Base-by-base conservation (phyloP, 2,888 invertebrate species). In the Caenorhabditis sp. region DNA sequence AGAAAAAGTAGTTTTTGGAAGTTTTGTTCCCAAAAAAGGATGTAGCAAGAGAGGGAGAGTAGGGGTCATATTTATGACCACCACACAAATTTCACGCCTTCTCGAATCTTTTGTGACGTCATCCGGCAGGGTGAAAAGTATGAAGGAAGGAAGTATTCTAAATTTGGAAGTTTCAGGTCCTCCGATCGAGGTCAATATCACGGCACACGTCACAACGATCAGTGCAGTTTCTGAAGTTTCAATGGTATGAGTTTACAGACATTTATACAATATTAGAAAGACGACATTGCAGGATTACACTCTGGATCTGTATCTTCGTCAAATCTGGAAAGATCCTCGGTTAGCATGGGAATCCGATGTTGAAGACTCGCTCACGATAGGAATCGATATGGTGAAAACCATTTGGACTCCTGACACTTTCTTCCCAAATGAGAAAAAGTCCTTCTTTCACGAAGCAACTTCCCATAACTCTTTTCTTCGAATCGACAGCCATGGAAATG, bases 361-460 rank as follows among this genome's bases (percentile, higher is more conserved):
- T 8, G 82, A 86, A 54, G 82, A 79, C 44, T 87, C 85, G 1
- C 49, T 87, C 51, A 87, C 86, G 26, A 85, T 86, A 44, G 86
- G 87, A 66, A 90, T 92, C 49, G 92, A 92, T 61, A 92, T 92
- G 91, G 90, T 90, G 8, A 88, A 91, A 63, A 85, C 85, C 10
- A 92, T 92, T 74, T 92, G 92, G 92, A 89, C 89, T 14, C 92
- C 92, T n/a, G 92, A 92, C 74, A 92, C 91, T 8, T 91, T 91
- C 79, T 91, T 91, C 69, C 91, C 91, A 44, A 92, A 92, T 75
- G 92, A 92, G 84, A 92, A 92, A 80, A 90, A 90, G 61, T 90
- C 90, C 12, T 92, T 90, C 75, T 91, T 92, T 77, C 92, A 92
- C 66, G 90, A 92, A 66, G 90, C 92, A 2, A 92, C 92, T 12